Base-by-base conservation (phyloP, 2,797 vertebrate species). In the Rhabdomys pumilio region DNA sequence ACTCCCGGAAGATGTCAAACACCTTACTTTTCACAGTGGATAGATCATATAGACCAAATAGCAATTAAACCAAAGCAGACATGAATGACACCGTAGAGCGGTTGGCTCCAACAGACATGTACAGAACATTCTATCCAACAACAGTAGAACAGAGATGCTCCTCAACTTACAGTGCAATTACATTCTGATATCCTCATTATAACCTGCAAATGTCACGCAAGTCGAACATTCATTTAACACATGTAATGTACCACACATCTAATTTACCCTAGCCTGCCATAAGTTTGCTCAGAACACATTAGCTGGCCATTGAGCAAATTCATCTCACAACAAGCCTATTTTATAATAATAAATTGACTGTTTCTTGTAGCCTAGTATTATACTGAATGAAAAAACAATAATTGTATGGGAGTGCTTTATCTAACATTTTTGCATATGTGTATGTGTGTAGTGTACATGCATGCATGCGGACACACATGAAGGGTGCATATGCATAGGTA, bases 31-130 rank as follows among this genome's bases (percentile, higher is more conserved):
- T 73, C 57, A 79, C 50, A 72, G 31, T 92, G 69, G 26, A 38
- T 77, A 89, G 20, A 77, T 44, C 61, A 85, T 73, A 6, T 55
- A 89, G n/a, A 80, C n/a, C 38, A 55, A 93, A 84, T 84, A 80
- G 53, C 63, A 85, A 24, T 89, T 69, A 55, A 89, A 84, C 69
- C 61, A 12, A 22, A 55, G 55, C 11, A 41, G 14, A 55, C 24
- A 87, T 55, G n/a, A 73, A 57, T 19, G n/a, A 41, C 12, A 73
- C 50, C 19, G 4, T 20, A 87, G 50, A 73, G 24, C n/a, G 73
- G 55, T 19, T 73, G 15, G 67, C 41, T n/a, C 24, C 50, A 57
- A 57, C 14, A 87, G 20, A 55, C 50, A 41, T 72, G 13, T 19
- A 38, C 24, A 73, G n/a, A 87, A 57, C 50, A 73, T 41, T 57